Evolutionary conservation across 2,888 invertebrate genomes (phyloP).

Genomic region (Volucella bombylans): DNA sequence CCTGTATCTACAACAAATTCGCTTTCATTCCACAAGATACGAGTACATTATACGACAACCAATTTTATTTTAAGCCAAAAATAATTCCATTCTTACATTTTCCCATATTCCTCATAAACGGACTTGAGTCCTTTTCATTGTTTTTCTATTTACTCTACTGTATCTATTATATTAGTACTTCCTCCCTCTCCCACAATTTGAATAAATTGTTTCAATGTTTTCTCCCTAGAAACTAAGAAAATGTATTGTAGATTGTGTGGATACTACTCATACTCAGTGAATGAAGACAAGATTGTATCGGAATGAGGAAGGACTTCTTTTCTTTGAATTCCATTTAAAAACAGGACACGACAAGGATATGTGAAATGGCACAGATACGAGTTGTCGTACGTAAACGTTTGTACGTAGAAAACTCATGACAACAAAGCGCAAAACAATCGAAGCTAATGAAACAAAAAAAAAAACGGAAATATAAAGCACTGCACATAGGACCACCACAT

Average conservation of each 20-base stretch:
- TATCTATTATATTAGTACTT: conserved; percentile 59
- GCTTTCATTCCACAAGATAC: no score
- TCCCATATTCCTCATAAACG: no score
- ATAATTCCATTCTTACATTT: no score
- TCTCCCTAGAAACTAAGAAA: no score
- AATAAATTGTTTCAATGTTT: not conserved
- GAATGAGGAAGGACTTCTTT: conserved; percentile 35
- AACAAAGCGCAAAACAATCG: conserved; percentile 12
- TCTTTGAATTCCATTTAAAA: conserved; percentile 50
- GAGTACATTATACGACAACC: no score
- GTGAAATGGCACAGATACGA: conserved; percentile 41
- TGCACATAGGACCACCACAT: not conserved
- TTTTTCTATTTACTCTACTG: conserved; percentile 58
- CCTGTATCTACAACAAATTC: no score
- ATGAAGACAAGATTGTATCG: conserved; percentile 41
- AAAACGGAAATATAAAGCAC: conserved; percentile 38
- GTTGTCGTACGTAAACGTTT: not conserved
- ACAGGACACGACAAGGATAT: conserved; percentile 51
- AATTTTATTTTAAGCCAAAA: no score
- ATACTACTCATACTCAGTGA: no score
- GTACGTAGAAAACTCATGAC: conserved; percentile 37
- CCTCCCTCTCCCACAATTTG: conserved; percentile 42
- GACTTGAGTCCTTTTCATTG: conserved; percentile 22
- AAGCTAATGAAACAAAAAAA: not conserved
- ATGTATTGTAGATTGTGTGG: no score